These are phyloP conservation scores for Mastigias papua DNA, from an alignment of 30 jellyfish, hydroid and myxozoan species.

Conservation along the genomic window DNA sequence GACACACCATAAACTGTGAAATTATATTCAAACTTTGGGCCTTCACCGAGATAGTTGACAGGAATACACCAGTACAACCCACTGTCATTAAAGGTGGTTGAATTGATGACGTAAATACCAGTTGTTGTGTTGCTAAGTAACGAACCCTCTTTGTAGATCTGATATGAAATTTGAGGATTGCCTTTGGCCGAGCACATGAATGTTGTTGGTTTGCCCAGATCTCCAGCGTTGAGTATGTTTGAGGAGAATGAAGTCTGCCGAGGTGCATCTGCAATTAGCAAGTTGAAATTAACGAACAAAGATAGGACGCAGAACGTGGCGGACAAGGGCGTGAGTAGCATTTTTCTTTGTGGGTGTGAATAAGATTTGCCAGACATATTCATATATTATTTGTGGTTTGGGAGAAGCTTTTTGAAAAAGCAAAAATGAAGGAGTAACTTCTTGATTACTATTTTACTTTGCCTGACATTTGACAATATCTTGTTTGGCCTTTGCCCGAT, in stretches of 20 bases:
- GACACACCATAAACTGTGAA: constrained; percentile 56
- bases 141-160: constrained; percentile 52
- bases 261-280: constrained; percentile 62
- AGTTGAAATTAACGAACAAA: no score
- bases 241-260: constrained; percentile 47
- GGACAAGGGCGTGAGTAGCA: no score
- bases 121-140: constrained; percentile 45
- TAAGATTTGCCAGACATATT: no score
- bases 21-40: constrained; percentile 8
- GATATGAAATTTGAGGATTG: constrained; percentile 52
- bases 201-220: constrained; percentile 21
- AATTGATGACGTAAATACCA: constrained; percentile 34
- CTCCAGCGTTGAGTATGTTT: constrained; percentile 38
- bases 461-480: no score
- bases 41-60: constrained; percentile 70
- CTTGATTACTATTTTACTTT: no score
- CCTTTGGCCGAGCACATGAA: constrained; percentile 70
- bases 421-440: no score
- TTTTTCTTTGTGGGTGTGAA: no score
- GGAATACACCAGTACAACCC: constrained; percentile 75
- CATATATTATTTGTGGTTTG: no score
- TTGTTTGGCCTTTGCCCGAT: no score
- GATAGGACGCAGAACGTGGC: no score
- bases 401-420: no score
- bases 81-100: constrained; percentile 32